phyloP scores from a whole-genome alignment of 2,113 vertebrate genomes.

The Mesitornis unicolor region DNA sequence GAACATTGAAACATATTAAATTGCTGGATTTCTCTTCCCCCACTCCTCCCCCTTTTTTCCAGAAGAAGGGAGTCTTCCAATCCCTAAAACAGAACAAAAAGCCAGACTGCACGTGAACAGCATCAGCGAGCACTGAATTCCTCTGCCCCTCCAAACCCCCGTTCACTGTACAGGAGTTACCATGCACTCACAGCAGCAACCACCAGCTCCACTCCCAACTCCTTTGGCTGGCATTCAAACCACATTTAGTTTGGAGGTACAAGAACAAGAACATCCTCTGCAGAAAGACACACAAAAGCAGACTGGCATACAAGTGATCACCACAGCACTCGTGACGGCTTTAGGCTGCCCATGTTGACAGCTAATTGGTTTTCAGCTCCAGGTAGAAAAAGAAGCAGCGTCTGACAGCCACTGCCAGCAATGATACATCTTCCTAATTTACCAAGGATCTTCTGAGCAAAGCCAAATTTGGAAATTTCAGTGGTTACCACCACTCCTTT shows the following conservation, averaged over 20 bases:
- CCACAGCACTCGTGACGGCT: neutral
- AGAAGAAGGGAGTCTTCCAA: neutral
- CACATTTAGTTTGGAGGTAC: accelerated
- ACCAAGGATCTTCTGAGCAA: neutral
- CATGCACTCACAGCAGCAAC: accelerated
- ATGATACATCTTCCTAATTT: neutral
- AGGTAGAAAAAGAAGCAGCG: neutral
- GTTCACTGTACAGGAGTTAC: accelerated
- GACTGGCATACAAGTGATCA: accelerated
- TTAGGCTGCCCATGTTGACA: neutral
- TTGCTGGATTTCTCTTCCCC: neutral
- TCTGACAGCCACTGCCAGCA: neutral
- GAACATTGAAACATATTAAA: neutral
- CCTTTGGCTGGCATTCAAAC: neutral
- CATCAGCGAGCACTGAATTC: neutral
- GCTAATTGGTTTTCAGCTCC: accelerated
- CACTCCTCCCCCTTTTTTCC: neutral
- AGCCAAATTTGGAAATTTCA: neutral
- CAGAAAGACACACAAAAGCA: neutral
- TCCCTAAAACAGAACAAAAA: neutral
- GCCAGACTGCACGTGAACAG: neutral
- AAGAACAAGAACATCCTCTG: neutral
- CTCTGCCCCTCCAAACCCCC: accelerated
- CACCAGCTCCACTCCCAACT: accelerated
- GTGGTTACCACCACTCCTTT: neutral